phyloP scores from a whole-genome alignment of 2,113 vertebrate genomes.

The Alethe castanea region DNA sequence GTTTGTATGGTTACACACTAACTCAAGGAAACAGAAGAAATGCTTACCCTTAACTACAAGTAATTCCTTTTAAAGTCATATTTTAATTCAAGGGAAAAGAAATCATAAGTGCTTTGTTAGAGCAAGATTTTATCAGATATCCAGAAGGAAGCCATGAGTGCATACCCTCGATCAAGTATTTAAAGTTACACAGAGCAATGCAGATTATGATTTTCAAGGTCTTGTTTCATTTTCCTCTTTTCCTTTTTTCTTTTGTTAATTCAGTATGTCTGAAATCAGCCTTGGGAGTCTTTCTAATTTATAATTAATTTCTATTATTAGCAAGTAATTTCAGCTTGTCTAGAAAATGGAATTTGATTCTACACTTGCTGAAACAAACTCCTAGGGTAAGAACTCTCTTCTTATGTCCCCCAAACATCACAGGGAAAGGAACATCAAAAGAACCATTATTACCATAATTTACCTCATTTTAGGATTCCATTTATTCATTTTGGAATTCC shows the following conservation, averaged over 20 bases:
- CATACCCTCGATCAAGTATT: not conserved
- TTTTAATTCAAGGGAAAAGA: not conserved
- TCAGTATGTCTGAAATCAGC: not conserved
- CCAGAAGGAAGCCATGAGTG: not conserved
- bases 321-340: constrained; percentile 8
- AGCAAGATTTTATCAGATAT: not conserved
- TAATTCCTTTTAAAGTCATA: not conserved
- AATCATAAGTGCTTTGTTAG: not conserved
- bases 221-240: not conserved
- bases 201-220: not conserved
- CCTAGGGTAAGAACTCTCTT: not conserved
- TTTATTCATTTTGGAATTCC: not conserved
- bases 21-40: not conserved
- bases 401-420: not conserved
- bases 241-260: not conserved
- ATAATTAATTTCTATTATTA: constrained; percentile 63
- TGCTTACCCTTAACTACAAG: not conserved
- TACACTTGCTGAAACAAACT: not conserved
- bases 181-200: not conserved
- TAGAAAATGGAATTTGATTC: constrained; percentile 15
- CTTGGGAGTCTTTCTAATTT: constrained; percentile 30
- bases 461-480: not conserved
- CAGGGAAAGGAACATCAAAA: not conserved
- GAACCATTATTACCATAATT: not conserved
- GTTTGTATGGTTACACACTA: not conserved